Evolutionary conservation across 2,888 invertebrate genomes (phyloP).

Genomic region (Digitonthophagus gazella): DNA sequence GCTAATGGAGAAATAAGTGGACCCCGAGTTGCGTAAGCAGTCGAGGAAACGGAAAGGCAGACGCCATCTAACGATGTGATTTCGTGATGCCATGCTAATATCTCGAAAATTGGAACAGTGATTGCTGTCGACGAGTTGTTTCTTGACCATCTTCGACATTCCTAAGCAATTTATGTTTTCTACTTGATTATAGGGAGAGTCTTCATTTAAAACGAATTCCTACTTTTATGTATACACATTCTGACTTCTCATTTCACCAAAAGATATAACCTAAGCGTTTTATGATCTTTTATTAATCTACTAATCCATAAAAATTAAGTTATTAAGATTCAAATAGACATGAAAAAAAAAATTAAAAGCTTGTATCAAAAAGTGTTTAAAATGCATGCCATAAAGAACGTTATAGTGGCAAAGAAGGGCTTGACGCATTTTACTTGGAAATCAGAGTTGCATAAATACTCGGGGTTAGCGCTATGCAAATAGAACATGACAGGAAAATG

Average conservation of each 20-base stretch:
- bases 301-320: too few species aligned
- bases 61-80: neutral
- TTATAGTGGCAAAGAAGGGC: neutral
- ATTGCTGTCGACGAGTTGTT: neutral
- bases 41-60: neutral
- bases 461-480: conserved; percentile 29
- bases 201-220: too few species aligned
- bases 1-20: neutral
- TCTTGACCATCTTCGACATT: neutral
- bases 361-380: too few species aligned
- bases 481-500: conserved; percentile 44
- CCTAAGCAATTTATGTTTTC: neutral
- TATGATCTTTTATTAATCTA: too few species aligned
- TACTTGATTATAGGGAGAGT: neutral
- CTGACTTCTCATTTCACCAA: too few species aligned
- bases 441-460: neutral
- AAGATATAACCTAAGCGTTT: too few species aligned
- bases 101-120: neutral
- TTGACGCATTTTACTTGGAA: neutral
- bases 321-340: too few species aligned
- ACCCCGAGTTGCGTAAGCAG: neutral
- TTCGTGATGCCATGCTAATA: neutral
- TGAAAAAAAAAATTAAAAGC: too few species aligned
- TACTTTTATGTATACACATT: too few species aligned
- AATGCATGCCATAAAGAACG: too few species aligned